Base-by-base conservation (phyloP, 2,888 invertebrate species). In the Drosophila infuscata region DNA sequence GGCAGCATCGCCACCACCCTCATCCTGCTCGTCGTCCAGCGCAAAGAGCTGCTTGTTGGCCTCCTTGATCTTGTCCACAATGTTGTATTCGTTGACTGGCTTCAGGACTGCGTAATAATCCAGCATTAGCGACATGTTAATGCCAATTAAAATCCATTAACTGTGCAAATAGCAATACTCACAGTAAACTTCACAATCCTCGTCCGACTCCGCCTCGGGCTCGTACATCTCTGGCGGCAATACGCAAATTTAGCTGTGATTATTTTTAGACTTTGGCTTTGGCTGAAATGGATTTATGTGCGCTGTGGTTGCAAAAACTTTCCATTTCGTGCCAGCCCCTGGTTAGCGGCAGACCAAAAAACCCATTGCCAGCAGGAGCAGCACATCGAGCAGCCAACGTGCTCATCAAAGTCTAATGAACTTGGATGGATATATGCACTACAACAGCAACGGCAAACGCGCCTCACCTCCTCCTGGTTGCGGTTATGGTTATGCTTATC, bases 71-170 rank as follows among this genome's bases (percentile, higher is more conserved):
- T 94, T 94, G 81, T 94, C 94, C 70, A 93, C 92, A 69, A 94
- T 94, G 83, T 94, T 94, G 87, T 94, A 94, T 54, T 94, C 94
- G 70, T 94, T 94, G 38, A 94, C 93, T 11, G 92, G 92, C 70
- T 92, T 92, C 51, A 92, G 86, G 81, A 92, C 92, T 92, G 76
- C 58, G 70, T 76, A 76, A 62, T 76, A 88, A 80, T 85, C 80
- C 73, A 87, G 68, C 61, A 89, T 71, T 33, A 85, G 65, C 56
- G 83, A 74, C 80, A 83, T 87, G 56, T 60, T 75, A 52, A 33
- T 62, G 29, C 15, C 58, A 66, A 64, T 51, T 43, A 54, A 54
- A 17, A 3, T 41, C 25, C 30, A 12, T 29, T n/a, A 5, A 41
- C 41, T 11, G 20, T n/a, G 43, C 15, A 38, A 29, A 48, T 35